Base-by-base conservation (phyloP, 2,797 vertebrate genomes). In the Sylvilagus floridanus region DNA sequence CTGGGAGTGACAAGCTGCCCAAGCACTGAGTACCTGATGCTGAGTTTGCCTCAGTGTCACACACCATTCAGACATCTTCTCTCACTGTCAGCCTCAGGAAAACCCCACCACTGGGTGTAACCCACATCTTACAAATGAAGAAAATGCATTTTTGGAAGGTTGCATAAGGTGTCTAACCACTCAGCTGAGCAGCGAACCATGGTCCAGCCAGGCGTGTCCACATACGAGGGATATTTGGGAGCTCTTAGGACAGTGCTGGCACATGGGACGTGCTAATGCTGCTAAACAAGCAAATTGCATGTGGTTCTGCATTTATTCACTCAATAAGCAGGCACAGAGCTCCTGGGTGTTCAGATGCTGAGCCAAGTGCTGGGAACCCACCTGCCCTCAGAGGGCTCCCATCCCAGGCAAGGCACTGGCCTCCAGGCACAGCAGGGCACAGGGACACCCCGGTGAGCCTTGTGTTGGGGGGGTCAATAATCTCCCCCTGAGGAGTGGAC, bases 221-320 rank as follows among this genome's bases (percentile, higher is more conserved):
- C 5, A 28, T 3, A 0, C 1, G 21, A 12, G 0, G 0, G 85
- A 60, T 1, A 4, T 17, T 2, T 0, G 30, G 57, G 37, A 4
- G 35, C 32, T 22, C 62, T 16, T 1, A 30, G 30, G 8, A 3
- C 2, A 4, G 28, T 1, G 4, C 13, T 16, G 8, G 54, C 17
- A 16, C n/a, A 2, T 0, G 12, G 4, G 11, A 17, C 19, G 83
- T 14, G 11, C 13, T 19, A 7, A 7, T 9, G 35, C 12, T 14
- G 12, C 19, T 28, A 10, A 5, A 42, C 16, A 35, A 28, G 8
- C 17, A 81, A 19, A 32, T 42, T 19, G 47, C 69, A 32, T 1
- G 24, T 16, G 6, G 0, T 2, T 42, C 17, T 4, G 9, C 0
- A 4, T 30, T 24, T 21, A 16, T 1, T 52, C 30, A 2, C 4